A percentile compares a stretch with the other conserved stretches of the same genome.
Evolutionary conservation across 1,140 invertebrate species (phyloP).

Genomic region (Cydia strobilella): DNA sequence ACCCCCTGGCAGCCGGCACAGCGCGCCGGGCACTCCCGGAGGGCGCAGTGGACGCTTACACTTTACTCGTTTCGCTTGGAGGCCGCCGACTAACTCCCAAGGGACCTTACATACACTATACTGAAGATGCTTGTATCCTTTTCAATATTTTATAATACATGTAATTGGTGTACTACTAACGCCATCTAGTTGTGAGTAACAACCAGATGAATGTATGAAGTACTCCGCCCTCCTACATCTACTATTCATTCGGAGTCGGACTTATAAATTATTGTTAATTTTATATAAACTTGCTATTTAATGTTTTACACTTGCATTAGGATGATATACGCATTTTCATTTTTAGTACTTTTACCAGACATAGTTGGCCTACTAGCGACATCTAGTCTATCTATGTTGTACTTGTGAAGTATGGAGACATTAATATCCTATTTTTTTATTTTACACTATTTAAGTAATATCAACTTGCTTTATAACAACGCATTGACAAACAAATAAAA

Average conservation of each 20-base stretch:
- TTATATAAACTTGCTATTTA: no score
- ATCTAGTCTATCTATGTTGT: neutral
- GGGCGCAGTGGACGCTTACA: conserved; percentile 89
- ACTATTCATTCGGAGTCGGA: no score
- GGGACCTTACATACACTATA: conserved; percentile 88
- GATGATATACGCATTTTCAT: no score
- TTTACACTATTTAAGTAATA: no score
- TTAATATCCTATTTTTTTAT: no score
- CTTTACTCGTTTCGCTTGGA: conserved; percentile 91
- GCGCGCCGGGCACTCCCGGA: conserved; percentile 87
- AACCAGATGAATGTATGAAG: no score
- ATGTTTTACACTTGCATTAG: neutral
- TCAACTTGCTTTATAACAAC: no score
- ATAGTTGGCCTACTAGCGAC: neutral
- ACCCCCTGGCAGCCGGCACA: conserved; percentile 89
- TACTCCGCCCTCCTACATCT: no score
- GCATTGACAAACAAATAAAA: no score
- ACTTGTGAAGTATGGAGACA: neutral
- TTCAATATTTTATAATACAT: conserved; percentile 35
- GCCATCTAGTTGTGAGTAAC: neutral
- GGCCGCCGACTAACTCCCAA: conserved; percentile 86
- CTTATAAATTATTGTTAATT: no score
- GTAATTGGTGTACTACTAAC: neutral
- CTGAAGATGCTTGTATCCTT: conserved; percentile 96
- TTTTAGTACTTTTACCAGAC: neutral